Evolutionary conservation across 1,140 invertebrate species (phyloP).

Genomic region (Drosophila prosaltans): DNA sequence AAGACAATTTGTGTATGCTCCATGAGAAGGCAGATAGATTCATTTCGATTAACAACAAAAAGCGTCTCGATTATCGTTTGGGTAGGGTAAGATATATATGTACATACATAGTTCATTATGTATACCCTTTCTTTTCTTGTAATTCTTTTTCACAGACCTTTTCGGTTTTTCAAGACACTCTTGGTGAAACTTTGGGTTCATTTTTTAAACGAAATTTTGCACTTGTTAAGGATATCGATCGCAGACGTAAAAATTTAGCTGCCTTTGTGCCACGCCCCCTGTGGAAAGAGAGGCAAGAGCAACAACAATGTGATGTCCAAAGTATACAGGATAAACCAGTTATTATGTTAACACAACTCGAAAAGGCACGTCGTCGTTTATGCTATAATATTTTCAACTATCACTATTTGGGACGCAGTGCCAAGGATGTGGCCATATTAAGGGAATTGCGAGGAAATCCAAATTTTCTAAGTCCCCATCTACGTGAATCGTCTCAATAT

Average conservation of each 20-base stretch:
- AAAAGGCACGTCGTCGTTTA: slow-evolving; percentile 35
- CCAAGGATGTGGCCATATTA: slow-evolving; percentile 52
- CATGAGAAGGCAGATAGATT: slow-evolving; percentile 18
- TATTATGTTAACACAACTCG: slow-evolving; percentile 26
- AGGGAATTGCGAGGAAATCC: slow-evolving; percentile 33
- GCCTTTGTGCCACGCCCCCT: slow-evolving; percentile 28
- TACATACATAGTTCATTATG: too few species aligned
- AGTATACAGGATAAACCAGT: slow-evolving; percentile 46
- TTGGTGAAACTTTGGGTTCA: slow-evolving; percentile 27
- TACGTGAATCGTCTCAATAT: slow-evolving; percentile 24
- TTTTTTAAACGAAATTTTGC: slow-evolving; percentile 37
- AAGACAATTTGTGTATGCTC: slow-evolving; percentile 31
- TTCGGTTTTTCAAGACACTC: slow-evolving; percentile 31
- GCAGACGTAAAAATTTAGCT: background rate
- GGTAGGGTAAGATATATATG: slow-evolving; percentile 20
- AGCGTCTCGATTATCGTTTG: slow-evolving; percentile 4
- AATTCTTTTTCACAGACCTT: slow-evolving; percentile 12
- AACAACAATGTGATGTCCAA: slow-evolving; percentile 60
- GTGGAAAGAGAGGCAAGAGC: slow-evolving; percentile 57
- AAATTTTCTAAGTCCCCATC: slow-evolving; percentile 33
- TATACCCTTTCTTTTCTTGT: too few species aligned
- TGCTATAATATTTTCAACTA: slow-evolving; percentile 47
- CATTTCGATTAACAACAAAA: background rate
- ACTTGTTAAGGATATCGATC: background rate
- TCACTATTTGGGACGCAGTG: slow-evolving; percentile 54